phyloP scores from a whole-genome alignment of 30 jellyfish, hydroid and myxozoan species.

The Catostylus mosaicus region DNA sequence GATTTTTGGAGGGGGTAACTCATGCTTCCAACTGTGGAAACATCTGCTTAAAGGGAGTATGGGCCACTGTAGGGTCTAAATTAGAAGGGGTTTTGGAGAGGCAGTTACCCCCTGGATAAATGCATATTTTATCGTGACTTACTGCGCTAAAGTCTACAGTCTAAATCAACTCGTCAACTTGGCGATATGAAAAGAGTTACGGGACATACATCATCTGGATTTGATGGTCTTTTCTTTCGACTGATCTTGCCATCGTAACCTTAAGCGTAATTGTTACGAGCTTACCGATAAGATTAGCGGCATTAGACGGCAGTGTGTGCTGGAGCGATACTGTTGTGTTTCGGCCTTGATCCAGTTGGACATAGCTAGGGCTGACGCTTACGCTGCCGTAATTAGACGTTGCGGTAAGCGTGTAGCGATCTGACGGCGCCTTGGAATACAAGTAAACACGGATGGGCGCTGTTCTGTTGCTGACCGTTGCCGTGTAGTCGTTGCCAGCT shows the following conservation, averaged over 20 bases:
- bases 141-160: too few species aligned
- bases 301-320: conserved; percentile 27
- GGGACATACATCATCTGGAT: conserved; percentile 53
- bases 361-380: not conserved
- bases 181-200: not conserved
- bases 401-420: not conserved
- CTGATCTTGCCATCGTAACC: not conserved
- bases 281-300: conserved; percentile 24
- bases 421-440: conserved; percentile 15
- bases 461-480: conserved; percentile 31
- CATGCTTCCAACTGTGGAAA: too few species aligned
- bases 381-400: conserved; percentile 13
- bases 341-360: conserved; percentile 9
- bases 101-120: too few species aligned
- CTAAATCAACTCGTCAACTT: too few species aligned
- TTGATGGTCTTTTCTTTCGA: conserved; percentile 14
- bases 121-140: too few species aligned
- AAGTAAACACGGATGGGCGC: conserved; percentile 23
- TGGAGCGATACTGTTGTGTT: conserved; percentile 24
- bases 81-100: too few species aligned
- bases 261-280: conserved; percentile 12
- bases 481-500: conserved; percentile 48
- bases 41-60: too few species aligned
- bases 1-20: too few species aligned
- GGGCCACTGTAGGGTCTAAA: too few species aligned